Evolutionary conservation across 2,797 vertebrate species (phyloP).

Genomic region (Ptychadena robeensis): DNA sequence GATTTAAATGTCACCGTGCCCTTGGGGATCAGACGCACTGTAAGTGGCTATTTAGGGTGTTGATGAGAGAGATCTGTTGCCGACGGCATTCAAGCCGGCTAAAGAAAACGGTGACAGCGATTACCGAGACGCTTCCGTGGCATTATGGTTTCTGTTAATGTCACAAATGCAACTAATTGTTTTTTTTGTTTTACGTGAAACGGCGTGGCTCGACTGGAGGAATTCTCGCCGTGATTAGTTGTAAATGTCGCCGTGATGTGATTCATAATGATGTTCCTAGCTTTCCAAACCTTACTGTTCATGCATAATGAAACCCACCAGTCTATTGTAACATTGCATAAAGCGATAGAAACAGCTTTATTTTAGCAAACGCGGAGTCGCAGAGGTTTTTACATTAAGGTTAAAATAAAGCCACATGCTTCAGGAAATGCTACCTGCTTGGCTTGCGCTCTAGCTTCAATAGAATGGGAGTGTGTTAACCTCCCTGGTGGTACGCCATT

Average conservation of each 20-base stretch:
- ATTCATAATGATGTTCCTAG: not conserved
- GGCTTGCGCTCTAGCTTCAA: too few species aligned
- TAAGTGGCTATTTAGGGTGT: constrained; percentile 39
- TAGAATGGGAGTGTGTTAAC: too few species aligned
- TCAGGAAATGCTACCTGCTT: too few species aligned
- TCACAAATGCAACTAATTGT: constrained; percentile 32
- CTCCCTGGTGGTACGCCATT: too few species aligned
- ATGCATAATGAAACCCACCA: not conserved
- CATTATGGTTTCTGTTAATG: constrained; percentile 8
- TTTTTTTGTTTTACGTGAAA: constrained; percentile 6
- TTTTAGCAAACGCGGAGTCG: not conserved
- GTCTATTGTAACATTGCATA: not conserved
- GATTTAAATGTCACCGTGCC: constrained; percentile 40
- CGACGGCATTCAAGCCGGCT: constrained; percentile 7
- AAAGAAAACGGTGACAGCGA: not conserved
- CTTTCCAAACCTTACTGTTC: not conserved
- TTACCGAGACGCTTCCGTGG: not conserved
- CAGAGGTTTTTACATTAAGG: not conserved
- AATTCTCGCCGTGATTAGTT: not conserved
- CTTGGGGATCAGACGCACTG: constrained; percentile 16
- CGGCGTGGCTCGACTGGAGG: not conserved
- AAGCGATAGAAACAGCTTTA: not conserved
- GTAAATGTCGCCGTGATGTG: not conserved
- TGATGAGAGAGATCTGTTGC: constrained; percentile 13
- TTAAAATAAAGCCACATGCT: too few species aligned